Evolutionary conservation across 2,888 invertebrate genomes (phyloP).

Genomic region (Monochamus alternatus): DNA sequence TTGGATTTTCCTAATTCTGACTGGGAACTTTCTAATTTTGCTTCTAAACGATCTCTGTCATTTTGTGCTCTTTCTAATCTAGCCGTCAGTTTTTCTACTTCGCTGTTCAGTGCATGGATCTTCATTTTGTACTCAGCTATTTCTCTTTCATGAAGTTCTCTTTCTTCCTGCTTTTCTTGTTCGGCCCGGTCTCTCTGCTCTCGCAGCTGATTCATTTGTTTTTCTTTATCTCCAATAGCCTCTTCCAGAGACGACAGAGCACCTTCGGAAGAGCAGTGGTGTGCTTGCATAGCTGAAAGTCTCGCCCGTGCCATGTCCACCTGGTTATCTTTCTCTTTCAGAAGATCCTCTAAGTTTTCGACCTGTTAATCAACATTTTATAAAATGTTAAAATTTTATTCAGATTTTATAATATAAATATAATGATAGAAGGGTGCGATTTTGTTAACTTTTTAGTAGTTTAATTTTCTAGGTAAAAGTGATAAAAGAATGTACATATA

Average conservation of each 20-base stretch:
- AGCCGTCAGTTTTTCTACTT: constrained; percentile 90
- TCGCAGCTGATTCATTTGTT: constrained; percentile 94
- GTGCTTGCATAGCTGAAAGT: constrained; percentile 93
- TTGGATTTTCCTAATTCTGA: constrained; percentile 95
- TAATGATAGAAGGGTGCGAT: not conserved
- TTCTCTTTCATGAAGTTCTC: constrained; percentile 93
- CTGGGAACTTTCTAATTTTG: constrained; percentile 93
- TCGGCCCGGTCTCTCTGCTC: constrained; percentile 97
- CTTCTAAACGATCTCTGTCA: constrained; percentile 92
- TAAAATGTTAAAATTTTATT: constrained; percentile 64
- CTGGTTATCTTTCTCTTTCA: constrained; percentile 98
- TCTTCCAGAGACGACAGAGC: constrained; percentile 95
- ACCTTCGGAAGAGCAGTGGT: constrained; percentile 94
- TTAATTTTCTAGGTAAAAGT: not conserved
- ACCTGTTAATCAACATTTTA: constrained; percentile 79
- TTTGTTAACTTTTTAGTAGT: not conserved
- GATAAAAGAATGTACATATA: too few species aligned
- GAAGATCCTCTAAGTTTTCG: constrained; percentile 96
- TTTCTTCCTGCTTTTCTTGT: constrained; percentile 95
- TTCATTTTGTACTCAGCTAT: constrained; percentile 97
- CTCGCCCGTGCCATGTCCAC: constrained; percentile 95
- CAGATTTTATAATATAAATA: not conserved
- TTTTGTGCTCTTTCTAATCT: constrained; percentile 91
- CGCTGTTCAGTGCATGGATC: constrained; percentile 90
- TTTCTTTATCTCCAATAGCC: constrained; percentile 96